phyloP scores from a whole-genome alignment of 1,140 invertebrate genomes.

The Pseudomyrmex pallidus region DNA sequence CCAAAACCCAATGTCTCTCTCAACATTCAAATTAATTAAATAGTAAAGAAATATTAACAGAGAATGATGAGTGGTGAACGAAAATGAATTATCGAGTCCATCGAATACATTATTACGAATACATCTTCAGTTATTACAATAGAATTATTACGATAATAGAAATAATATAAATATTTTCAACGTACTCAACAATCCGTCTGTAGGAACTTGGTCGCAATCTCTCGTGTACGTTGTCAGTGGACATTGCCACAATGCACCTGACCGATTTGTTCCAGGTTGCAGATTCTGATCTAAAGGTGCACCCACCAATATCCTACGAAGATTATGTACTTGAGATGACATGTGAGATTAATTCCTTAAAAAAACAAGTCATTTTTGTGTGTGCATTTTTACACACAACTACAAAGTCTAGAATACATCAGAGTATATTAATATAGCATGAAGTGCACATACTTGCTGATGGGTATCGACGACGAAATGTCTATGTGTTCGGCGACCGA shows the following conservation, averaged over 20 bases:
- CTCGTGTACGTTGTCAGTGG: conserved; percentile 88
- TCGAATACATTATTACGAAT: conserved; percentile 5
- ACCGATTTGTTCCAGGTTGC: conserved; percentile 92
- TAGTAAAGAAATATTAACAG: neutral
- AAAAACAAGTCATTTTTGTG: neutral
- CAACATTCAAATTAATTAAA: no score
- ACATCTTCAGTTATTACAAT: conserved; percentile 13
- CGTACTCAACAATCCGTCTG: conserved; percentile 93
- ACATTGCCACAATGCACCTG: conserved; percentile 96
- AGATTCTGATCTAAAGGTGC: conserved; percentile 94
- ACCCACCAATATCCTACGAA: conserved; percentile 94
- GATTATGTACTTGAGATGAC: neutral
- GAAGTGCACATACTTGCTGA: conserved; percentile 87
- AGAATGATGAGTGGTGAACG: conserved; percentile 8
- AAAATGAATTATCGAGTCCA: conserved; percentile 35
- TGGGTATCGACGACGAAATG: conserved; percentile 76
- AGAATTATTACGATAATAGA: conserved; percentile 31
- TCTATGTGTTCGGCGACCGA: conserved; percentile 94
- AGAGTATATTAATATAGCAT: neutral
- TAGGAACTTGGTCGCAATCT: conserved; percentile 94
- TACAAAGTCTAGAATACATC: no score
- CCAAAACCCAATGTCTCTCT: conserved; percentile 2
- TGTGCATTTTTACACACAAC: no score
- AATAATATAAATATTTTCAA: conserved; percentile 28
- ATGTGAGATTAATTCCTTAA: conserved; percentile 10